Conservation (phyloP, 2,888 invertebrate genomes). For the Anticlea derivata region DNA sequence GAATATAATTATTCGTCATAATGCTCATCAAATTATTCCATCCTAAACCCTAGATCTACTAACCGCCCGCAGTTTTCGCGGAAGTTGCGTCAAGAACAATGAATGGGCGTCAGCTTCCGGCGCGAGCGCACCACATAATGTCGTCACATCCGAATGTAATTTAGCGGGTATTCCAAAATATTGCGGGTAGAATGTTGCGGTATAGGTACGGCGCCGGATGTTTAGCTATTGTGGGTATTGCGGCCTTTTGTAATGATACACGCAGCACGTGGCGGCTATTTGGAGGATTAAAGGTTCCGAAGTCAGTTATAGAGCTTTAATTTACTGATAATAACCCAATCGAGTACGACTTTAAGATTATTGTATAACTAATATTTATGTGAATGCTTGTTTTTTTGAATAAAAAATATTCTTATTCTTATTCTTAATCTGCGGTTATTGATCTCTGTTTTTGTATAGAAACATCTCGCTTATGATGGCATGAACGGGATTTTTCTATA, state of each 20-base stretch:
- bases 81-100: constrained; percentile 65
- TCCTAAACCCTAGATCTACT: constrained; percentile 4
- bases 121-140: constrained; percentile 68
- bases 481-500: too few relatives aligned
- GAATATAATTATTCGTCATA: too few relatives aligned
- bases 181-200: constrained; percentile 45
- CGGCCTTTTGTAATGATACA: constrained; percentile 8
- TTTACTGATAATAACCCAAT: constrained; percentile 5
- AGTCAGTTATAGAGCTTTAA: constrained; percentile 8
- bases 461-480: too few relatives aligned
- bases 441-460: too few relatives aligned
- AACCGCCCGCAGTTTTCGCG: constrained; percentile 36
- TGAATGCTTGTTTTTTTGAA: too few relatives aligned
- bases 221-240: constrained; percentile 17
- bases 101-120: constrained; percentile 65
- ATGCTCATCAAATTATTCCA: neutral
- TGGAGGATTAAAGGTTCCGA: constrained; percentile 1
- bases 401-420: too few relatives aligned
- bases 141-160: constrained; percentile 70
- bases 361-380: too few relatives aligned
- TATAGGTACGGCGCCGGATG: constrained; percentile 12
- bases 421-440: too few relatives aligned
- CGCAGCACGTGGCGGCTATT: constrained; percentile 22
- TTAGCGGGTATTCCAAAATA: constrained; percentile 62
- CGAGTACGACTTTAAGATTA: too few relatives aligned